These are phyloP conservation scores for Nymphalis io DNA, from an alignment of 1,140 invertebrate genomes.

Conservation along the genomic window DNA sequence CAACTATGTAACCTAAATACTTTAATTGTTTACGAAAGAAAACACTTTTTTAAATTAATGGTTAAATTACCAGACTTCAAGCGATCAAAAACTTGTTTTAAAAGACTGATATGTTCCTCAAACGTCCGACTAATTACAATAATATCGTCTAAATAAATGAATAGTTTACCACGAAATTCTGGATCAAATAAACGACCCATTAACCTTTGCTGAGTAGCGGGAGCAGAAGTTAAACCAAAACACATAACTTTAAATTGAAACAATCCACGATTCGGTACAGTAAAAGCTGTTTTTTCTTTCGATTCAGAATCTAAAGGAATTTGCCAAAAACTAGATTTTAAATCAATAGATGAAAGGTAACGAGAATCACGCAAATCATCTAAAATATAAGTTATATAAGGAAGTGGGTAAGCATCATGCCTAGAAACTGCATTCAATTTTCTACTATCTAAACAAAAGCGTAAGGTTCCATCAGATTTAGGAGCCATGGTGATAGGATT, in stretches of 20 bases:
- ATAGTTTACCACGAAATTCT: neutral
- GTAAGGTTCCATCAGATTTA: neutral
- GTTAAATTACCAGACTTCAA: slow-evolving; percentile 34
- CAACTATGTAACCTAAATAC: slow-evolving; percentile 56
- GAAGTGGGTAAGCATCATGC: slow-evolving; percentile 29
- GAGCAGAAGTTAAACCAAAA: neutral
- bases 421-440: slow-evolving; percentile 19
- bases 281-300: slow-evolving; percentile 69
- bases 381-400: slow-evolving; percentile 15
- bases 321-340: slow-evolving; percentile 62
- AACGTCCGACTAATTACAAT: neutral
- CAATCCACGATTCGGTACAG: neutral
- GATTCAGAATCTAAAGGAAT: slow-evolving; percentile 46
- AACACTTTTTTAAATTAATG: slow-evolving; percentile 55
- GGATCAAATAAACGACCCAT: neutral
- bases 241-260: neutral
- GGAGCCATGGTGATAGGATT: neutral
- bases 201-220: neutral
- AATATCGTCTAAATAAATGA: neutral
- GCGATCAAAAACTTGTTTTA: slow-evolving; percentile 24
- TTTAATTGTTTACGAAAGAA: slow-evolving; percentile 49
- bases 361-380: neutral
- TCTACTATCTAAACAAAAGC: slow-evolving; percentile 24
- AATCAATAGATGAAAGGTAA: slow-evolving; percentile 46
- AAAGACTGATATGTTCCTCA: slow-evolving; percentile 6